Conservation (phyloP, 2,113 vertebrate genomes). For the Ancistrus triradiatus region DNA sequence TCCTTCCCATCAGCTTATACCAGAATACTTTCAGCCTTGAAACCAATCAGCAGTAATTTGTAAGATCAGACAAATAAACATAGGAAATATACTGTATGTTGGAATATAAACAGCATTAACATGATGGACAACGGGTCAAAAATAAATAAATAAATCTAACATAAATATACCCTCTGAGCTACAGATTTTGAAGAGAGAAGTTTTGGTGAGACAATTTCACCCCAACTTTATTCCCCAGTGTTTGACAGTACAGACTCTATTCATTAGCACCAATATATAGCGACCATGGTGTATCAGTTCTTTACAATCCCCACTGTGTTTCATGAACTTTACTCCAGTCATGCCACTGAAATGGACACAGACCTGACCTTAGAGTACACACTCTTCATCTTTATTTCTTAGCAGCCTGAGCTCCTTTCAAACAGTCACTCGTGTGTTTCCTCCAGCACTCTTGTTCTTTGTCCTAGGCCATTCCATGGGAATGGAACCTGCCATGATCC, state of each 20-base stretch:
- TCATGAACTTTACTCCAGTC: constrained; percentile 19
- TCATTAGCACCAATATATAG: constrained; percentile 31
- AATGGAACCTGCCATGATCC: constrained; percentile 53
- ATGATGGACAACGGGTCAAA: too few species aligned
- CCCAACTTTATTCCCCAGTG: too few species aligned
- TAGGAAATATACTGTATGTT: too few species aligned
- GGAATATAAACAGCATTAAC: too few species aligned
- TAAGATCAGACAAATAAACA: too few species aligned
- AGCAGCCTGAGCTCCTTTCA: constrained; percentile 21
- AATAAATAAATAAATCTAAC: too few species aligned
- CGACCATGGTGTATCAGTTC: constrained; percentile 50
- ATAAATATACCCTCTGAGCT: too few species aligned
- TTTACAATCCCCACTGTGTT: constrained; percentile 35
- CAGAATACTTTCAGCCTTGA: too few species aligned
- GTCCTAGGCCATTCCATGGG: constrained; percentile 48
- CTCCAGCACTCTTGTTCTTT: constrained; percentile 37
- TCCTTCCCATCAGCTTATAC: too few species aligned
- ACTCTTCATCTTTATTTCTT: constrained; percentile 28
- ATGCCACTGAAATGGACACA: constrained; percentile 39
- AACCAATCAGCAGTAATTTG: too few species aligned
- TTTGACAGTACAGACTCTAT: constrained; percentile 10
- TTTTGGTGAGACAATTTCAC: too few species aligned
- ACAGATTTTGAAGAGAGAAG: too few species aligned
- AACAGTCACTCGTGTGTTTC: constrained; percentile 34
- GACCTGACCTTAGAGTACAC: constrained; percentile 21